Evolutionary conservation across 2,888 invertebrate species (phyloP), one percentile per base, ranked within the genome.

Genomic region (Brenthis hecate): DNA sequence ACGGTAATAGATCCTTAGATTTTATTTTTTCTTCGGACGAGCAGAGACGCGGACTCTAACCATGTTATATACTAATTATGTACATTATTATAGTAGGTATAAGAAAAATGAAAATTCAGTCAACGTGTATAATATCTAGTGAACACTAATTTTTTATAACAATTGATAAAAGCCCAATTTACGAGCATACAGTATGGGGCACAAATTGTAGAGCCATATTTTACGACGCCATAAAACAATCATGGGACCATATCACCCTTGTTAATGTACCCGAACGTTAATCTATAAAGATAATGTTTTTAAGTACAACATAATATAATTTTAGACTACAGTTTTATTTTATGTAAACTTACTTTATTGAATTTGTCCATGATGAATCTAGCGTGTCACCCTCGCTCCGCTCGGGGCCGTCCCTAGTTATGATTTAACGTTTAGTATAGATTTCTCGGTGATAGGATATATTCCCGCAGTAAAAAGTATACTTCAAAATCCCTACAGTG

Each of bases 141-240:
- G 48, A 19, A 67, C 16, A 67, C 47, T 23, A 50, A 56, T 56
- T 54, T 28, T 61, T 48, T 55, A 55, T 66, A 56, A 56, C 69
- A 70, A 66, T 65, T 69, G 54, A 70, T 72, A 68, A 43, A 43
- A 43, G 36, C 36, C 68, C 68, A 65, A 68, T 72, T 72, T 72
- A 72, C 54, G 60, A 28, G 16, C 47, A 66, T 66, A 32, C 54
- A 60, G 48, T 58, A 56, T 68, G 58, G 63, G 66, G 60, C 62
- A 76, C 73, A 75, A 76, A 75, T 66, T 75, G 79, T 79, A 74
- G 78, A 77, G 73, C 76, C 75, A 73, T 72, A 76, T 78, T 85
- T 85, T 84, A 86, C 78, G 78, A 65, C 81, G 77, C 78, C 83
- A 76, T 85, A 84, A 87, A 85, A 78, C 82, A 82, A 85, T 86